Evolutionary conservation across 2,113 vertebrate species (phyloP), one percentile per base, ranked within the genome.

Genomic region (Hippolais icterina): DNA sequence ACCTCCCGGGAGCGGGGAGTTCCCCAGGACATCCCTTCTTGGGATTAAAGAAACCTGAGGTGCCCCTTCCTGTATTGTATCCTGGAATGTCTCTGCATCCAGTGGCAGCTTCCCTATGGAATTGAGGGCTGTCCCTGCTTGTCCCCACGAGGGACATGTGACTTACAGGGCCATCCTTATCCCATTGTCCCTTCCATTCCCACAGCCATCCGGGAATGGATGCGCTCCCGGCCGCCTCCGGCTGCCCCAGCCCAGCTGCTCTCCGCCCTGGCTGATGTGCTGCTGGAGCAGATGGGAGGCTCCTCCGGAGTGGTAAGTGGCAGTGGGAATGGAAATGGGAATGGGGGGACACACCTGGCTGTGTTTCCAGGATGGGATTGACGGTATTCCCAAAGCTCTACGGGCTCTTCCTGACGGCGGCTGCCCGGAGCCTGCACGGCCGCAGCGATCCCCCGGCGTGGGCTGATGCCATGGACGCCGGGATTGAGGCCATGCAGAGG

Each of bases 211-310:
- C 97, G 96, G 96, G 97, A 96, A 79, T 99, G 99, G 99, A 95
- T 99, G 80, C 90, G 61, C 12, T 57, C 90, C 54, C 93, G 83
- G 2, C 94, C 89, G 7, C 96, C 97, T 2, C 99, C 99, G 0
- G 95, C 97, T 64, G 97, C 94, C 52, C 98, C 98, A 0, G 94
- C 97, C 53, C 94, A 92, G 83, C 97, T 99, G 28, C 96, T 99
- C 42, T 98, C 94, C 0, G 74, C 94, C 22, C 77, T 99, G 49
- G 98, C 98, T 2, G 83, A 98, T 37, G 88, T 99, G 97, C 94
- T 99, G 13, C 97, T 99, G 96, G 99, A 99, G 87, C 98, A 98
- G 83, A 99, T 99, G 99, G 99, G 99, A 28, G 99, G 99, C 39
- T 99, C 99, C 11, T 99, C 99, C 0, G 99, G 99, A 19, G 99